Evolutionary conservation across 2,797 vertebrate genomes (phyloP), one percentile per base, ranked within the genome.

Genomic region (Danio aesculapii): DNA sequence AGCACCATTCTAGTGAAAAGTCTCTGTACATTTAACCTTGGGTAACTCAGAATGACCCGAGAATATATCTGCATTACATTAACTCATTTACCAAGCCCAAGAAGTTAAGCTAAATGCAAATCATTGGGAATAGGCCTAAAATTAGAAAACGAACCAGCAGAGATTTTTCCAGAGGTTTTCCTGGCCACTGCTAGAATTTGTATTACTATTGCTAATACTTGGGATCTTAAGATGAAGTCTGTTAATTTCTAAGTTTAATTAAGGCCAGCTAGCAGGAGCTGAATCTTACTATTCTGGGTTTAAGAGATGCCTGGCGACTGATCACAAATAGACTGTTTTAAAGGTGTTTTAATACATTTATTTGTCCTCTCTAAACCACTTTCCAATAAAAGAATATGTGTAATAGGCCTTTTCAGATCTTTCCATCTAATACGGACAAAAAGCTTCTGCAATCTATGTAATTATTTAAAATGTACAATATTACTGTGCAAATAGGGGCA

Each of bases 61-160:
- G 59, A 63, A 50, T 59, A 75, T 41, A 43, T 76, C n/a, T 64
- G 44, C 73, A 64, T 64, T 66, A 55, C 13, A 66, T 63, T 52
- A 30, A 39, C 44, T 16, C 21, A 13, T 43, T 11, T 71, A 10
- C 21, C 21, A 4, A 6, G 30, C 49, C 13, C 50, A n/a, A n/a
- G n/a, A 43, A n/a, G 44, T 16, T 68, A 30, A 3, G 41, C 8
- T 13, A 11, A n/a, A 39, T 0, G 6, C 50, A 50, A 62, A 46
- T 62, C 10, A 41, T n/a, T 62, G 16, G 55, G 14, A 16, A 16
- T 12, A 41, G 59, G 30, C 8, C 21, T 69, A 8, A 69, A 39
- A 52, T 69, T 50, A 39, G 13, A 52, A 21, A 68, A 66, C 19
- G 8, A 50, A 10, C 53, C 19, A 17, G 16, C 10, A 58, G 55